Conservation (phyloP, 2,888 invertebrate species). For the Tricholauxania praeusta region DNA sequence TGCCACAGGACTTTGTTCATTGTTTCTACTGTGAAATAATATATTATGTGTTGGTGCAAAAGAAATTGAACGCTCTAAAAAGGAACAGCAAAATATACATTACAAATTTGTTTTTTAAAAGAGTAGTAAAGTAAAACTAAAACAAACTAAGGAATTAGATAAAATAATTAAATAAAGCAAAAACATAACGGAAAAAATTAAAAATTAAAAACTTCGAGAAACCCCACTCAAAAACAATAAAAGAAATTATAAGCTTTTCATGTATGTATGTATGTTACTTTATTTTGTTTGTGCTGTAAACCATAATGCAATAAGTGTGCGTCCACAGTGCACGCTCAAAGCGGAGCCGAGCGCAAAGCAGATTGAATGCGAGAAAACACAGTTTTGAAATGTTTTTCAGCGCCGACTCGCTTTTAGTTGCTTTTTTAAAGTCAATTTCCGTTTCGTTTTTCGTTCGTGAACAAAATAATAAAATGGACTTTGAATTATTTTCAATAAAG, state of each 20-base stretch:
- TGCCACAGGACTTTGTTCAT: background rate
- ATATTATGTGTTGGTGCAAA: background rate
- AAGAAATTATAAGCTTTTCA: background rate
- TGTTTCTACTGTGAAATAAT: background rate
- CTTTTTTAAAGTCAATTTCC: too few species aligned
- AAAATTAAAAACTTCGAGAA: background rate
- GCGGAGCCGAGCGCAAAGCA: too few species aligned
- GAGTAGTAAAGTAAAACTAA: background rate
- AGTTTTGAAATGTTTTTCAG: too few species aligned
- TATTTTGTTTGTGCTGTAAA: background rate
- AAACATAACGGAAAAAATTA: background rate
- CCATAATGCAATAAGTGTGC: background rate
- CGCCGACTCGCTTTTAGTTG: too few species aligned
- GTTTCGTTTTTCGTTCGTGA: too few species aligned
- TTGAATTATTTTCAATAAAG: too few species aligned
- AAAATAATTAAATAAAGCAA: too few species aligned
- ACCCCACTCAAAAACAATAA: background rate
- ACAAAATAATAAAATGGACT: too few species aligned
- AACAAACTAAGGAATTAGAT: too few species aligned
- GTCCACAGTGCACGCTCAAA: too few species aligned
- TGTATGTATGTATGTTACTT: background rate
- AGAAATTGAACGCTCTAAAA: conserved; percentile 5
- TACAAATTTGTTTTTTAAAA: background rate
- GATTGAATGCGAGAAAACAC: too few species aligned
- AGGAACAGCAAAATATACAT: background rate